Evolutionary conservation across 2,797 vertebrate species (phyloP).

Genomic region (Chaetodon trifasciatus): DNA sequence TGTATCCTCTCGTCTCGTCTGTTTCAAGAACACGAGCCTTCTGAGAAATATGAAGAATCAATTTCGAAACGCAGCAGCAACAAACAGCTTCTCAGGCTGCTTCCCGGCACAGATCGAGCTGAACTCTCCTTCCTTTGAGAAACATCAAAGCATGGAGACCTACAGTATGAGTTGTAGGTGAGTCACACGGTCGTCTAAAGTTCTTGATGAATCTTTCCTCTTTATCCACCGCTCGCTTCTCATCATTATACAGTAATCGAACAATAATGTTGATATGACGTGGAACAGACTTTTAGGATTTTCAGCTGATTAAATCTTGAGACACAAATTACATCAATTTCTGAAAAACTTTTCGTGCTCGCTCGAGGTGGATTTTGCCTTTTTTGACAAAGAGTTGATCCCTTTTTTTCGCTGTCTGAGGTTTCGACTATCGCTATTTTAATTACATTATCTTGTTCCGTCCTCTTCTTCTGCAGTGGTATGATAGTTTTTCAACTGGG

Average conservation of each 20-base stretch:
- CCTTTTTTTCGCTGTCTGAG: no score
- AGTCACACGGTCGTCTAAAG: constrained; percentile 12
- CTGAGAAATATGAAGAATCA: constrained; percentile 49
- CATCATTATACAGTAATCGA: not conserved
- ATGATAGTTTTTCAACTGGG: no score
- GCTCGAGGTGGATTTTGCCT: no score
- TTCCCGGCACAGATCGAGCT: constrained; percentile 18
- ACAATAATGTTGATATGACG: not conserved
- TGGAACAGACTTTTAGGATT: not conserved
- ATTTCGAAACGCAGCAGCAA: constrained; percentile 15
- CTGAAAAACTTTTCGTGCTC: no score
- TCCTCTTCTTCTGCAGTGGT: no score
- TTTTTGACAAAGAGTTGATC: no score
- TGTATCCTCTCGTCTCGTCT: constrained; percentile 20
- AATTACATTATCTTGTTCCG: no score
- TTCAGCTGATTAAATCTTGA: not conserved
- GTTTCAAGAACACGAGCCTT: constrained; percentile 36
- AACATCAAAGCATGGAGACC: constrained; percentile 6
- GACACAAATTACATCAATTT: no score
- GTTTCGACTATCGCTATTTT: no score
- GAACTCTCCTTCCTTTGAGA: constrained; percentile 7
- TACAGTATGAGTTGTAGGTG: constrained; percentile 3
- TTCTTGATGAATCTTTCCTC: constrained; percentile 26
- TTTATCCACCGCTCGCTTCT: not conserved
- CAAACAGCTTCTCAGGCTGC: constrained; percentile 15